Percentiles rank a stretch among this genome's conserved stretches.
Conservation (phyloP, 2,888 invertebrate species). For the Heteropelma amictum region DNA sequence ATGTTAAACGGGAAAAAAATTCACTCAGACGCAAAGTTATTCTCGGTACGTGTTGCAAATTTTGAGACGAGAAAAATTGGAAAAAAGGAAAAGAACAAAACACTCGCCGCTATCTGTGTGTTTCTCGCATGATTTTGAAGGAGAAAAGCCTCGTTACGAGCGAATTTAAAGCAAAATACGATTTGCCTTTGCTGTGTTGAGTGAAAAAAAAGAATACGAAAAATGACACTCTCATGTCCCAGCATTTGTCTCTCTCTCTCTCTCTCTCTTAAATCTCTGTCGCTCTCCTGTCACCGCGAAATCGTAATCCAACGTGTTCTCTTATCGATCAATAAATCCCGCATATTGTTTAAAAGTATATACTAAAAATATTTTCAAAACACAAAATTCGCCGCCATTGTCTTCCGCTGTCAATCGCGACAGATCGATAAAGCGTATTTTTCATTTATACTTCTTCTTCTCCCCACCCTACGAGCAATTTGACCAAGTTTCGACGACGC, state of each 20-base stretch:
- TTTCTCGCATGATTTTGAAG: slow-evolving; percentile 41
- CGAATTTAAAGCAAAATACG: slow-evolving; percentile 47
- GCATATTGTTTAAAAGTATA: not conserved
- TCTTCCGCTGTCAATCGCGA: not conserved
- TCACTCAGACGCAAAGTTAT: not conserved
- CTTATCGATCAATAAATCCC: not conserved
- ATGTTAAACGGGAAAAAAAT: no score
- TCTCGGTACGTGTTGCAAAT: not conserved
- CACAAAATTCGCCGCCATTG: not conserved
- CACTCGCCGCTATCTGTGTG: slow-evolving; percentile 32
- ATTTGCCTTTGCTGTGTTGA: slow-evolving; percentile 37
- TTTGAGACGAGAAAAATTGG: not conserved
- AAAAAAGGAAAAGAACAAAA: slow-evolving; percentile 5
- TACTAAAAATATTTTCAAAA: not conserved
- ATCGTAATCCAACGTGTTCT: slow-evolving; percentile 22
- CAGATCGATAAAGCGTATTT: not conserved
- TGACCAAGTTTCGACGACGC: not conserved
- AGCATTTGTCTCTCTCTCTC: slow-evolving; percentile 2
- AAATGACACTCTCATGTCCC: not conserved
- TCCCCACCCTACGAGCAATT: slow-evolving; percentile 1
- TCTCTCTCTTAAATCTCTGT: no score
- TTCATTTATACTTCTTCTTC: not conserved
- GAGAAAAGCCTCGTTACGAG: slow-evolving; percentile 14
- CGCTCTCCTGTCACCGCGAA: no score
- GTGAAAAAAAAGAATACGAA: not conserved